phyloP scores from a whole-genome alignment of 2,888 invertebrate genomes.

The Xanthorhoe spadicearia region DNA sequence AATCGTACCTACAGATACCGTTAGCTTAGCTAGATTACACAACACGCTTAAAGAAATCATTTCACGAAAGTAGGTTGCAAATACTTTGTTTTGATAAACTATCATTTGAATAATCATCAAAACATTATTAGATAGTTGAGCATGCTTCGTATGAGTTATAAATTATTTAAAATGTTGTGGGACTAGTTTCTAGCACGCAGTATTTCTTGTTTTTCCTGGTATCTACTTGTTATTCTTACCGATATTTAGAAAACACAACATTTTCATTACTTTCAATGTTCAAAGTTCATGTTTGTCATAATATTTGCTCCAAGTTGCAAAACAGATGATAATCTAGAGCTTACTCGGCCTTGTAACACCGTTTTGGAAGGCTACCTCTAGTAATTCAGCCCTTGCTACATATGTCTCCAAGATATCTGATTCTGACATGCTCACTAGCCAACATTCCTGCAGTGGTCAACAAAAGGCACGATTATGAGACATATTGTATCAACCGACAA shows the following conservation, averaged over 20 bases:
- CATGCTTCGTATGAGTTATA: neutral
- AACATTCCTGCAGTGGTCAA: neutral
- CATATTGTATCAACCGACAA: no score
- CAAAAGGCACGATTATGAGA: no score
- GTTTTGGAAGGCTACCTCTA: conserved; percentile 5
- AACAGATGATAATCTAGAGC: neutral
- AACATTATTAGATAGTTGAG: neutral
- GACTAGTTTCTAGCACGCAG: neutral
- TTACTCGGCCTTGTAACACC: neutral
- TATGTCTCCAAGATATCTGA: conserved; percentile 11
- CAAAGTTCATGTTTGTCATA: conserved; percentile 17
- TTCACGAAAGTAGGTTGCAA: neutral
- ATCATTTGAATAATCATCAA: neutral
- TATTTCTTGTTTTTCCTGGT: neutral
- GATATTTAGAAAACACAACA: conserved; percentile 12
- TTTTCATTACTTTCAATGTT: conserved; percentile 13
- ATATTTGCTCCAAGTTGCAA: conserved; percentile 1
- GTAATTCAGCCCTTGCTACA: conserved; percentile 4
- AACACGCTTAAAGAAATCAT: neutral
- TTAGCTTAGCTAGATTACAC: neutral
- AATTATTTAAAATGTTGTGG: neutral
- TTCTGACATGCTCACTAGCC: conserved; percentile 2
- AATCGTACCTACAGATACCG: neutral
- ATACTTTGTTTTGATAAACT: neutral
- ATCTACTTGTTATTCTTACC: neutral